A percentile compares a stretch with the other conserved stretches of the same genome.
Evolutionary conservation across 2,888 invertebrate genomes (phyloP).

Genomic region (Sphinx pinastri): DNA sequence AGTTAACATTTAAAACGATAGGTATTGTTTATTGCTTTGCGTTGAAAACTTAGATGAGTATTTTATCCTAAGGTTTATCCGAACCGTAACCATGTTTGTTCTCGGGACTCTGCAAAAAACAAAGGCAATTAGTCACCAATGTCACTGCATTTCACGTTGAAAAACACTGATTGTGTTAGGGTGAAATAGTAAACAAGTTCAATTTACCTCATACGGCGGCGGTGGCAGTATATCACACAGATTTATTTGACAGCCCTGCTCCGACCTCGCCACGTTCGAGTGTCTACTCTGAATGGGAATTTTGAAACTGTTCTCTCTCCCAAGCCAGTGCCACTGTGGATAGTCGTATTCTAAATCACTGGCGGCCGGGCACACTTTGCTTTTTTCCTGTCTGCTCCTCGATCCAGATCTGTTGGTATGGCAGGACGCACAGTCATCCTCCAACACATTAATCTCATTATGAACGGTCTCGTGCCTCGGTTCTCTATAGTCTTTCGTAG

Average conservation of each 20-base stretch:
- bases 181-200: slow-evolving; percentile 63
- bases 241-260: slow-evolving; percentile 84
- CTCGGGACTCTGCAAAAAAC: slow-evolving; percentile 74
- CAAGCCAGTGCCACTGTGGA: slow-evolving; percentile 81
- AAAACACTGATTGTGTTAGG: slow-evolving; percentile 45
- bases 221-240: slow-evolving; percentile 87
- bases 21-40: slow-evolving; percentile 61
- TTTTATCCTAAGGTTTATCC: slow-evolving; percentile 42
- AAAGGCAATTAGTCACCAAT: slow-evolving; percentile 26
- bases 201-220: slow-evolving; percentile 85
- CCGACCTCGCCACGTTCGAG: slow-evolving; percentile 77
- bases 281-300: slow-evolving; percentile 79
- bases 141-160: slow-evolving; percentile 44
- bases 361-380: slow-evolving; percentile 77
- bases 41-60: slow-evolving; percentile 38
- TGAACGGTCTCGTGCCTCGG: slow-evolving; percentile 69
- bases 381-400: slow-evolving; percentile 79
- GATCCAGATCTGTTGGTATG: slow-evolving; percentile 79
- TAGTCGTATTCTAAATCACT: slow-evolving; percentile 81
- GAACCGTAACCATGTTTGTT: slow-evolving; percentile 61
- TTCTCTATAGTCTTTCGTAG: slow-evolving; percentile 78
- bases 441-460: slow-evolving; percentile 73
- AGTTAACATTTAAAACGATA: slow-evolving; percentile 29
- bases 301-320: slow-evolving; percentile 82
- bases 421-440: slow-evolving; percentile 77